These are phyloP conservation scores for Aphidius ervi DNA, from an alignment of 1,140 invertebrate species.

Conservation along the genomic window DNA sequence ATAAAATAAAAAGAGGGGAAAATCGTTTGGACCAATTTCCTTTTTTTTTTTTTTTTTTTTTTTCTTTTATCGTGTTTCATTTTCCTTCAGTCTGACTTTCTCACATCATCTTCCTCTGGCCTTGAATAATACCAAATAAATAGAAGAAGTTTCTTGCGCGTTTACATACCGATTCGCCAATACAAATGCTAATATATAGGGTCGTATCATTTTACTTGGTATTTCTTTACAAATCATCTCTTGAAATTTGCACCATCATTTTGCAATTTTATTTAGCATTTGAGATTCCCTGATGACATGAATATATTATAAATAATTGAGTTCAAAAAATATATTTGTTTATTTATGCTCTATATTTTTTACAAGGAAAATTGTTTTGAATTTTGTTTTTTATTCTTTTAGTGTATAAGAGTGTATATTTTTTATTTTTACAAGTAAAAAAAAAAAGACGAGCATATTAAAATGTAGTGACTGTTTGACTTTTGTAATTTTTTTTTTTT, in stretches of 20 bases:
- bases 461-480: no score
- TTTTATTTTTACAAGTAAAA: no score
- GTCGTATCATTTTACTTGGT: conserved; percentile 31
- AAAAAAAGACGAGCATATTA: no score
- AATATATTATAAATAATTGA: conserved; percentile 16
- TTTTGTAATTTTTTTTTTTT: no score
- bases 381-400: no score
- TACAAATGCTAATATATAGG: conserved; percentile 33
- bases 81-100: conserved; percentile 13
- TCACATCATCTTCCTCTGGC: conserved; percentile 6
- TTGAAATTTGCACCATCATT: conserved; percentile 10
- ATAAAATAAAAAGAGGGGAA: conserved; percentile 23
- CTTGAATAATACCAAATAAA: conserved; percentile 11
- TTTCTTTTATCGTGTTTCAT: conserved; percentile 9
- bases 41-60: conserved; percentile 20
- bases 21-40: conserved; percentile 35
- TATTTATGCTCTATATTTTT: no score
- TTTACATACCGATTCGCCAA: conserved; percentile 23
- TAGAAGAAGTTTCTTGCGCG: conserved; percentile 9
- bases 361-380: no score
- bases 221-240: conserved; percentile 3
- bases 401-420: no score
- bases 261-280: neutral
- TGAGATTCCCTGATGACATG: no score
- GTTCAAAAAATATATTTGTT: neutral